Evolutionary conservation across 2,113 vertebrate genomes (phyloP).

Genomic region (Sebastes schlegelii): DNA sequence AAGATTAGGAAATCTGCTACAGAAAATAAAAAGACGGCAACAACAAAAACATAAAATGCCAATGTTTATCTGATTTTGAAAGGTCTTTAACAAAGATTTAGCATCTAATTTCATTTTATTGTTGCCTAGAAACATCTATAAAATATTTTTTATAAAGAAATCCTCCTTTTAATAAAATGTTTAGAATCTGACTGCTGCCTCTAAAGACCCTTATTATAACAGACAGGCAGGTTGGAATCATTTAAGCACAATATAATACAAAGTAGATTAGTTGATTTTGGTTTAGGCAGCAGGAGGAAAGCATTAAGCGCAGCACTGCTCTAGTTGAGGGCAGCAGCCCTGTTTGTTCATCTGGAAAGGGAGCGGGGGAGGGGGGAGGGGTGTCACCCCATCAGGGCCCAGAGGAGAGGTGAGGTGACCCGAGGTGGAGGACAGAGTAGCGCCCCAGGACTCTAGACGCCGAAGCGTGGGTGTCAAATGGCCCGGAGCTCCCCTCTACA

Average conservation of each 20-base stretch:
- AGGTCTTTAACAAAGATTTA: neutral
- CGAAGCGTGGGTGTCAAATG: slow-evolving; percentile 76
- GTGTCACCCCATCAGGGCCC: slow-evolving; percentile 71
- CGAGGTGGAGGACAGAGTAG: slow-evolving; percentile 75
- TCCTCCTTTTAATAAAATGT: slow-evolving; percentile 8
- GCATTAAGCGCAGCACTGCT: slow-evolving; percentile 52
- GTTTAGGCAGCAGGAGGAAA: slow-evolving; percentile 27
- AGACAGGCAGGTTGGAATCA: neutral
- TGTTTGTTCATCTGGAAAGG: slow-evolving; percentile 63
- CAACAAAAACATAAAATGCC: neutral
- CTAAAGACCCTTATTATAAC: neutral
- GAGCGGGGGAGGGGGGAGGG: slow-evolving; percentile 6
- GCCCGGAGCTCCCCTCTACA: slow-evolving; percentile 62
- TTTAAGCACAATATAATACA: slow-evolving; percentile 10
- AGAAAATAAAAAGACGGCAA: neutral
- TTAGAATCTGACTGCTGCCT: neutral
- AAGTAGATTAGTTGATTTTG: slow-evolving; percentile 40
- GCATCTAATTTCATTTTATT: neutral
- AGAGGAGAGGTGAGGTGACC: slow-evolving; percentile 76
- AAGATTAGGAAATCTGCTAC: neutral
- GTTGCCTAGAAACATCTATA: neutral
- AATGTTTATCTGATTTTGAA: slow-evolving; percentile 7
- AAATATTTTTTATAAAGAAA: neutral
- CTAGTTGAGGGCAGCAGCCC: slow-evolving; percentile 54
- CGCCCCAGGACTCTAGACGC: slow-evolving; percentile 73